phyloP scores from a whole-genome alignment of 2,888 invertebrate species.

The Cancer borealis region DNA sequence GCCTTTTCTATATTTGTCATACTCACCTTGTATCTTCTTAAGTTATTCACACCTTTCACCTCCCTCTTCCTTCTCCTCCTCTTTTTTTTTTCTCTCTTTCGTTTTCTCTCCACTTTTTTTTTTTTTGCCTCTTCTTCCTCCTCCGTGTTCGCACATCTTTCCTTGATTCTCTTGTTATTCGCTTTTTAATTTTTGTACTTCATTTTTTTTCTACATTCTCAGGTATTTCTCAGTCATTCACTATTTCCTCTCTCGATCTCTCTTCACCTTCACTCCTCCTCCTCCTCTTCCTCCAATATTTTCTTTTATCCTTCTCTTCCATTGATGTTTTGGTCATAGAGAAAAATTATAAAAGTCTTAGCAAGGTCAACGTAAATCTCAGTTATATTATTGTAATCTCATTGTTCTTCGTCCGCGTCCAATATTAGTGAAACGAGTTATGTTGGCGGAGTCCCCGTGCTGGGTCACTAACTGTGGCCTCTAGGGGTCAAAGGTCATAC shows the following conservation, averaged over 20 bases:
- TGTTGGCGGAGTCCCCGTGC: conserved; percentile 52
- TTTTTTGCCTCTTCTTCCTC: not conserved
- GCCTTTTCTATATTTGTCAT: not conserved
- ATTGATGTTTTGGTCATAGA: not conserved
- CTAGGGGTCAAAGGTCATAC: conserved; percentile 25
- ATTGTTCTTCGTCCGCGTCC: conserved; percentile 48
- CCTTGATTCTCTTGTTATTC: not conserved
- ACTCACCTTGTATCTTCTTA: not conserved
- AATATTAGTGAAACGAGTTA: conserved; percentile 44
- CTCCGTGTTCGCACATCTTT: not conserved
- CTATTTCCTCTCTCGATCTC: not conserved
- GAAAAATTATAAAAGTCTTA: conserved; percentile 6
- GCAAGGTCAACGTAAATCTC: not conserved
- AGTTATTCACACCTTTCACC: conserved; percentile 14
- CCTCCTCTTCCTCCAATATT: conserved; percentile 9
- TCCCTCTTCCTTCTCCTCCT: not conserved
- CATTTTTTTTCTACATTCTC: not conserved
- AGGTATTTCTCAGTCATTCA: not conserved
- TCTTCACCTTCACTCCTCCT: not conserved
- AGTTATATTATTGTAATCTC: conserved; percentile 47
- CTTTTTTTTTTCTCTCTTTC: not conserved
- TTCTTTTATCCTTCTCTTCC: not conserved
- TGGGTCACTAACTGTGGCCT: conserved; percentile 44
- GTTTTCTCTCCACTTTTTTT: not conserved
- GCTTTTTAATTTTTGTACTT: too few species aligned